A percentile compares a stretch with the other conserved stretches of the same genome.
These are phyloP conservation scores for Drosophila pectinifera DNA, from an alignment of 1,140 invertebrate species.

Conservation along the genomic window DNA sequence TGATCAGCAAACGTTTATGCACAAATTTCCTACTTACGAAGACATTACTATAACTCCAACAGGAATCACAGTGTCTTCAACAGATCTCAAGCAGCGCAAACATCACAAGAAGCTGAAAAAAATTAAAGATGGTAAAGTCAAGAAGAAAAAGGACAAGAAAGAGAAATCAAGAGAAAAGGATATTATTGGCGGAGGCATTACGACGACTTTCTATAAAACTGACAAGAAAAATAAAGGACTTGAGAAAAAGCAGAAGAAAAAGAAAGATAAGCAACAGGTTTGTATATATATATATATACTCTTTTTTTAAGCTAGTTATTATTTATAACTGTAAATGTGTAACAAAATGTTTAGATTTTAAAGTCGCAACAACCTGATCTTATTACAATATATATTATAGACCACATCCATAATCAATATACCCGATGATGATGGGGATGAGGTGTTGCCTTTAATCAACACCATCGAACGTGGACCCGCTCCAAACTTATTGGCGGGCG, in stretches of 20 bases:
- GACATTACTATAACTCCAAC: slow-evolving; percentile 72
- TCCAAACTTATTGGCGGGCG: neutral
- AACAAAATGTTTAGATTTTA: neutral
- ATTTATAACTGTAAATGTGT: neutral
- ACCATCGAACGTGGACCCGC: slow-evolving; percentile 8
- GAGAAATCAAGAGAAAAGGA: slow-evolving; percentile 88
- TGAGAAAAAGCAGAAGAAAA: slow-evolving; percentile 86
- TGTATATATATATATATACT: neutral
- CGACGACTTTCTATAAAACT: neutral
- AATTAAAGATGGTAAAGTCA: slow-evolving; percentile 89
- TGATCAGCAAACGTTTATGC: slow-evolving; percentile 30
- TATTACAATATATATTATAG: slow-evolving; percentile 16
- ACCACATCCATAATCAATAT: slow-evolving; percentile 13
- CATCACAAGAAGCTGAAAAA: slow-evolving; percentile 90
- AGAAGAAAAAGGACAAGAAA: slow-evolving; percentile 93
- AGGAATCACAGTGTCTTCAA: neutral
- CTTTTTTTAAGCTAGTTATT: neutral
- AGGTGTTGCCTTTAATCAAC: slow-evolving; percentile 1
- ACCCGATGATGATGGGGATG: slow-evolving; percentile 10
- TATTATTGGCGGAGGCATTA: slow-evolving; percentile 50
- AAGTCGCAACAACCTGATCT: slow-evolving; percentile 2
- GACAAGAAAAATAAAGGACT: slow-evolving; percentile 87
- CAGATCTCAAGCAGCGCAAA: slow-evolving; percentile 87
- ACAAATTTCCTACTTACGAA: slow-evolving; percentile 46
- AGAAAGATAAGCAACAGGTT: slow-evolving; percentile 77